phyloP scores from a whole-genome alignment of 2,797 vertebrate genomes.

The Triplophysa bombifrons region DNA sequence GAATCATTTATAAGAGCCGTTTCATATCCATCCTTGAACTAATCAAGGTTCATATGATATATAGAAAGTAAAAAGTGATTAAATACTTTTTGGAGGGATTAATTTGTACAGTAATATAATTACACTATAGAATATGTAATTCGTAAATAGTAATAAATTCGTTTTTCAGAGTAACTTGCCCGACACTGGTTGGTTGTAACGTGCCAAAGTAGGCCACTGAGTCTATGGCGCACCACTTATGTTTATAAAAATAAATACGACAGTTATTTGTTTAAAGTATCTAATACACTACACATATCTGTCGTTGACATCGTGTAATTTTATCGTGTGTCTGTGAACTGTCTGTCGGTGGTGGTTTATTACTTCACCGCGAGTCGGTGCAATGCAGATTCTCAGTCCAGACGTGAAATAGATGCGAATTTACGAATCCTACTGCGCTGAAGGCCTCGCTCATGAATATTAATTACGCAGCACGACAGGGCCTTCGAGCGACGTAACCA shows the following conservation, averaged over 20 bases:
- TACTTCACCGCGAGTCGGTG: slow-evolving; percentile 33
- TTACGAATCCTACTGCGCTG: neutral
- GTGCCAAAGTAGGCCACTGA: no score
- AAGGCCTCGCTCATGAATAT: neutral
- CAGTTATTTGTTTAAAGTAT: neutral
- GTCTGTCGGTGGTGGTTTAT: slow-evolving; percentile 2
- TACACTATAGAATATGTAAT: no score
- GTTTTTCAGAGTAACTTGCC: no score
- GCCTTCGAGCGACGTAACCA: neutral
- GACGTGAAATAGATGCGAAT: neutral
- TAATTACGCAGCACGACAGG: neutral
- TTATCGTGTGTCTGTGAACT: neutral
- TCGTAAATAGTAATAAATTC: no score
- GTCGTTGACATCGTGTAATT: no score
- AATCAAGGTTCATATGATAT: no score
- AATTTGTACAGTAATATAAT: no score
- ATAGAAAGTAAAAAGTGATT: no score
- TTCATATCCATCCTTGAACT: no score
- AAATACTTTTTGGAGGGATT: no score
- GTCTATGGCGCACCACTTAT: neutral
- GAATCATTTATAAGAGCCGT: no score
- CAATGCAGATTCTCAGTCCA: neutral
- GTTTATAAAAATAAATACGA: neutral
- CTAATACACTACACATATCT: neutral
- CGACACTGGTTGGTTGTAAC: no score